Evolutionary conservation across 2,113 vertebrate genomes (phyloP), one percentile per base, ranked within the genome.

Genomic region (Pelobates fuscus): DNA sequence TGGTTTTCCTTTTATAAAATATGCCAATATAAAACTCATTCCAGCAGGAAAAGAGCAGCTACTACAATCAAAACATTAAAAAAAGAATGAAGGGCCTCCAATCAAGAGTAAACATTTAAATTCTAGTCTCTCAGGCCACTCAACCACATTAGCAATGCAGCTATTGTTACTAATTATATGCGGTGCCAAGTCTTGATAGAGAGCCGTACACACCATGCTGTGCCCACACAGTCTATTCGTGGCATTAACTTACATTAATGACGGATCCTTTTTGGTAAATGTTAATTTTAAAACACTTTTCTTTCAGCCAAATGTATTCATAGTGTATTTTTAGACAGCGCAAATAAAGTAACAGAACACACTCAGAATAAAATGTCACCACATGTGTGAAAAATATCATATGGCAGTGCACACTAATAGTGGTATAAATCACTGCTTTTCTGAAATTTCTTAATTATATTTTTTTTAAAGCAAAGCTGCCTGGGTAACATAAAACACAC

Each of bases 301-400:
- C 30, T 68, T 55, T 55, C 25, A 68, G 46, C 23, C 17, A 55
- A 68, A 68, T 68, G 25, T 55, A 55, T 68, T 32, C 26, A 55
- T 30, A 3, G 25, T 30, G 66, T 55, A 67, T 68, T 54, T 68
- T 55, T 55, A 68, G 46, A 68, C 8, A 8, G 10, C 30, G 26
- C 18, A 68, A 68, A 55, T 67, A 67, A 67, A 46, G 65, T 49
- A 20, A 20, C 17, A 29, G 46, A 68, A 32, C 29, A 55, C 7
- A 10, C 49, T 23, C 15, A 18, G n/a, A 67, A 52, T 67, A 27
- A 52, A 67, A 67, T 67, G 65, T 67, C 43, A 49, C 14, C 65
- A n/a, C 2, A 18, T 2, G 65, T 52, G 65, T 67, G 65, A 67
- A 21, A 20, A 52, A 67, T 67, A 29, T 29, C 46, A 68, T 55